Percentiles rank a stretch among this genome's conserved stretches.
Evolutionary conservation across 2,113 vertebrate genomes (phyloP).

Genomic region (Myiagra hebetior): DNA sequence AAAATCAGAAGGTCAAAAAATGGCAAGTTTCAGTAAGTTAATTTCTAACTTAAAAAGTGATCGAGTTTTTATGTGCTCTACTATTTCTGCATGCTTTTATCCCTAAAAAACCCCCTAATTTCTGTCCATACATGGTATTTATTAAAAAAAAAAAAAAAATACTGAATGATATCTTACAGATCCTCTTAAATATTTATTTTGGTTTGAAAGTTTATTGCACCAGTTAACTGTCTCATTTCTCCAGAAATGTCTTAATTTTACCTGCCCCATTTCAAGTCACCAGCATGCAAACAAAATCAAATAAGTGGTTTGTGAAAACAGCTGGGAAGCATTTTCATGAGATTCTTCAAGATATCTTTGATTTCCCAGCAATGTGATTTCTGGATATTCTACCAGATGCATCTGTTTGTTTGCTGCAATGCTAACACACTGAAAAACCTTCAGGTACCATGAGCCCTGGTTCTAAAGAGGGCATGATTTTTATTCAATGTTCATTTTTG

Average conservation of each 20-base stretch:
- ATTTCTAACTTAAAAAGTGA: not conserved
- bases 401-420: not conserved
- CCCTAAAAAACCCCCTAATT: not conserved
- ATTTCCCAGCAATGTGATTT: not conserved
- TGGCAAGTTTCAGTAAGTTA: not conserved
- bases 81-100: not conserved
- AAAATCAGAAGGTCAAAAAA: not conserved
- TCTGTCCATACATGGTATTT: not conserved
- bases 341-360: not conserved
- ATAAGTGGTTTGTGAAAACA: not conserved
- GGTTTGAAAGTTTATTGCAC: not conserved
- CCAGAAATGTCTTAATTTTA: not conserved
- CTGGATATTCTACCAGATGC: not conserved
- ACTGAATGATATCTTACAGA: not conserved
- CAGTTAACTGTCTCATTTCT: not conserved
- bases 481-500: not conserved
- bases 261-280: not conserved
- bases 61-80: not conserved
- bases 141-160: not conserved
- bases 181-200: not conserved
- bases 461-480: not conserved
- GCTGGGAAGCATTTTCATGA: not conserved
- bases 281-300: not conserved
- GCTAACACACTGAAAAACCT: not conserved
- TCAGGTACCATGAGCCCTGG: not conserved